A percentile compares a stretch with the other conserved stretches of the same genome.
Evolutionary conservation across 2,888 invertebrate species (phyloP).

Genomic region (Brachylomia viminalis): DNA sequence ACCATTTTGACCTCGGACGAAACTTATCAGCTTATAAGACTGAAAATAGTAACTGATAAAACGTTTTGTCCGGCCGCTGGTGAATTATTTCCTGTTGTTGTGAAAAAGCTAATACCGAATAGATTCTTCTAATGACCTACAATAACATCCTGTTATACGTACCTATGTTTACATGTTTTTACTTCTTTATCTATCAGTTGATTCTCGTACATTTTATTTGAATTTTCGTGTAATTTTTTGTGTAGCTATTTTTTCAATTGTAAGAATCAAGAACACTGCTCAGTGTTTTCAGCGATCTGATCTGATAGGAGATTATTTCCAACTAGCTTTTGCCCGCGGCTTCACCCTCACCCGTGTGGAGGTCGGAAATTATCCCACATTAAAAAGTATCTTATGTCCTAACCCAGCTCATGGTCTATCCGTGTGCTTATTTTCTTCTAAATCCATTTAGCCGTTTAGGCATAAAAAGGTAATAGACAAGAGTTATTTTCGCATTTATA

Average conservation of each 20-base stretch:
- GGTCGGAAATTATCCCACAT: too few species aligned
- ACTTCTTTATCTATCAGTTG: conserved; percentile 3
- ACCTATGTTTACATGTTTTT: conserved; percentile 6
- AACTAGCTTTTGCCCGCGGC: too few species aligned
- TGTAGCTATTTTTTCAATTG: neutral
- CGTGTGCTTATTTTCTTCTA: too few species aligned
- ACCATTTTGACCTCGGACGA: conserved; percentile 46
- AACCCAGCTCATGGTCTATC: too few species aligned
- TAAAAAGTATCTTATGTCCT: too few species aligned
- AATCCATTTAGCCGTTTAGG: too few species aligned
- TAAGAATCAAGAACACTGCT: conserved; percentile 1
- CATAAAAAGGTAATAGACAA: too few species aligned
- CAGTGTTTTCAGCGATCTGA: neutral
- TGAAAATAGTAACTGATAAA: conserved; percentile 57
- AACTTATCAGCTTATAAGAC: conserved; percentile 44
- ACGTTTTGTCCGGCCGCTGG: conserved; percentile 29
- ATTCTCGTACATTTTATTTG: neutral
- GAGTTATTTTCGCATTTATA: too few species aligned
- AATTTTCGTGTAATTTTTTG: neutral
- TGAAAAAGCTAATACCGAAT: conserved; percentile 42
- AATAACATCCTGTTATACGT: conserved; percentile 43
- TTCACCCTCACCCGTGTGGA: too few species aligned
- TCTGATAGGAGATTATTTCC: neutral
- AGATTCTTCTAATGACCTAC: conserved; percentile 46
- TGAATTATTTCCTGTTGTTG: conserved; percentile 47